Percentiles rank a stretch among this genome's conserved stretches.
Conservation (phyloP, 2,797 vertebrate species). For the Enteromius fasciolatus region DNA sequence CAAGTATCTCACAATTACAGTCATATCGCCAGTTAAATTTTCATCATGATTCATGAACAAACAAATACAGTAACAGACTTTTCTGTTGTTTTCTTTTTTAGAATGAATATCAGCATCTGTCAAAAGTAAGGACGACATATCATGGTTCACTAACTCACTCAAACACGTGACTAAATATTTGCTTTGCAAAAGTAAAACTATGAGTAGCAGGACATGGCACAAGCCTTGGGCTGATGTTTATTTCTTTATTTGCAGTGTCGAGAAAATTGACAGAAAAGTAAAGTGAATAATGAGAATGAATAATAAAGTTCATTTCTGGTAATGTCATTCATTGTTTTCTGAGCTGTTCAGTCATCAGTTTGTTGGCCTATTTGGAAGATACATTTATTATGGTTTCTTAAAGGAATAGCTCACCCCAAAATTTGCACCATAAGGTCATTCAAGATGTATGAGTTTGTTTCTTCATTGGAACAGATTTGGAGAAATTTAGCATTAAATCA, state of each 20-base stretch:
- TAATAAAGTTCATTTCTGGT: neutral
- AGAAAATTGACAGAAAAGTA: neutral
- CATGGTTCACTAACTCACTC: neutral
- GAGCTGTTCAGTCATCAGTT: neutral
- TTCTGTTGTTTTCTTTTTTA: neutral
- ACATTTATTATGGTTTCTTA: neutral
- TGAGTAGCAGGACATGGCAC: neutral
- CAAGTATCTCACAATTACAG: neutral
- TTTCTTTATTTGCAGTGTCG: neutral
- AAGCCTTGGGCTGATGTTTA: neutral
- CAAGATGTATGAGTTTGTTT: neutral
- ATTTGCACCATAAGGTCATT: neutral
- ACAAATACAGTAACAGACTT: conserved; percentile 1
- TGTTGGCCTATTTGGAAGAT: neutral
- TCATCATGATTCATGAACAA: neutral
- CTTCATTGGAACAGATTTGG: neutral
- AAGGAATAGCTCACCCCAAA: neutral
- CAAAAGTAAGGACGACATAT: neutral
- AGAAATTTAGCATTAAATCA: neutral
- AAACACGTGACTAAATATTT: conserved; percentile 51
- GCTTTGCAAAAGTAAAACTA: conserved; percentile 43
- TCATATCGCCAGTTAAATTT: neutral
- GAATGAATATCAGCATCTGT: neutral
- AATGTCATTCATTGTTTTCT: neutral
- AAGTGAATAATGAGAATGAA: neutral